Evolutionary conservation across 2,797 vertebrate genomes (phyloP).

Genomic region (Mus caroli): DNA sequence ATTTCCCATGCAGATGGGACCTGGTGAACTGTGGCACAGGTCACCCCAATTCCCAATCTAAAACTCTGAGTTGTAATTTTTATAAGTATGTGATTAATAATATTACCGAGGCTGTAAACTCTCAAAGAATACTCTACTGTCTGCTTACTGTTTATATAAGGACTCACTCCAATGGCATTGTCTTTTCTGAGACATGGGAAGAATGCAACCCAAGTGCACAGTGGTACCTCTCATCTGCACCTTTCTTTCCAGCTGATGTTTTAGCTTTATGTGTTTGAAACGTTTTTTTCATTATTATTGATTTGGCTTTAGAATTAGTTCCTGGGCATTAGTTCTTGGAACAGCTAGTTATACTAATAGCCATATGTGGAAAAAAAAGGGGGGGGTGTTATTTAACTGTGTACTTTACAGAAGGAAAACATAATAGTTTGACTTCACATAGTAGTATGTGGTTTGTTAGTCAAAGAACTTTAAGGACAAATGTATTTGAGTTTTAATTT

Average conservation of each 20-base stretch:
- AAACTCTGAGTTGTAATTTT: constrained; percentile 88
- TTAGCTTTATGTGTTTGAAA: constrained; percentile 29
- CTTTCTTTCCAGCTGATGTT: constrained; percentile 22
- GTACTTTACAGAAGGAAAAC: constrained; percentile 83
- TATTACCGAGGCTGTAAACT: constrained; percentile 71
- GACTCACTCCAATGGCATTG: not conserved
- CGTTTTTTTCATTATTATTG: constrained; percentile 59
- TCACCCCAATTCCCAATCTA: constrained; percentile 95
- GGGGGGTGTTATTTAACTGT: constrained; percentile 86
- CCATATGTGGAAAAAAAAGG: constrained; percentile 45
- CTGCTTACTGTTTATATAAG: constrained; percentile 46
- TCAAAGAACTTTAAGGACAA: constrained; percentile 63
- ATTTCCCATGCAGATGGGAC: constrained; percentile 97
- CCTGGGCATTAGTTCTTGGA: constrained; percentile 79
- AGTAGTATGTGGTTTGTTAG: constrained; percentile 85
- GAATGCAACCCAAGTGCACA: not conserved
- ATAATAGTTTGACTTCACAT: constrained; percentile 89
- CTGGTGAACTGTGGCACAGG: constrained; percentile 96
- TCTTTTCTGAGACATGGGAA: constrained; percentile 55
- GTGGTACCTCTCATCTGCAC: constrained; percentile 36
- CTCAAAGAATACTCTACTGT: constrained; percentile 59
- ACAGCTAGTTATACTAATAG: constrained; percentile 90
- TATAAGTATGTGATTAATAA: constrained; percentile 76
- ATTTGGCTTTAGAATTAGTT: constrained; percentile 71
- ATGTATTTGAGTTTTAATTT: constrained; percentile 70